Percentiles rank a stretch among this genome's conserved stretches.
Evolutionary conservation across 2,113 vertebrate species (phyloP).

Genomic region (Lagopus leucura): DNA sequence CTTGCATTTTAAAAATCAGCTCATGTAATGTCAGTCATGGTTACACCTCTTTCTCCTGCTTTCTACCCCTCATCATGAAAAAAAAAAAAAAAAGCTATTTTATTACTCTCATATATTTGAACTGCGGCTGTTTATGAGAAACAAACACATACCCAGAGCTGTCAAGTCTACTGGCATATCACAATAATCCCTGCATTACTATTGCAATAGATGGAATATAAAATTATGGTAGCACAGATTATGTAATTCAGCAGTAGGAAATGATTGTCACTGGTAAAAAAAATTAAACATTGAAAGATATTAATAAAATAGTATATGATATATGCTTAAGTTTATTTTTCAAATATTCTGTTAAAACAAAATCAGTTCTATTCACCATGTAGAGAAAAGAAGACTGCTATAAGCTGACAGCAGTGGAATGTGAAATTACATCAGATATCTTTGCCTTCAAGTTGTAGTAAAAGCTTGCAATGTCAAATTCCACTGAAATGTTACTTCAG

Average conservation of each 20-base stretch:
- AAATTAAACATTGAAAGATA: neutral
- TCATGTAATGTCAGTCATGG: neutral
- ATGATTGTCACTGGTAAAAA: neutral
- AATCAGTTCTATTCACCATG: neutral
- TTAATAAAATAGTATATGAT: neutral
- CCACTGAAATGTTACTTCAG: neutral
- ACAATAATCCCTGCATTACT: neutral
- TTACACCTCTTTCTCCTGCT: neutral
- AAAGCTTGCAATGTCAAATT: neutral
- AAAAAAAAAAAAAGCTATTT: neutral
- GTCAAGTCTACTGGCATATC: neutral
- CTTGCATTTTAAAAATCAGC: neutral
- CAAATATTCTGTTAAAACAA: neutral
- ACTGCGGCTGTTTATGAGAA: neutral
- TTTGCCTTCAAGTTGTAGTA: neutral
- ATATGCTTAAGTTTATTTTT: neutral
- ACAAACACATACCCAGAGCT: neutral
- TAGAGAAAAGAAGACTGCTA: neutral
- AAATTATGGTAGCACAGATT: neutral
- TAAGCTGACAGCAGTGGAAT: neutral
- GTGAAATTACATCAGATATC: neutral
- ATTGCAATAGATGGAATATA: neutral
- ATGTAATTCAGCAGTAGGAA: neutral
- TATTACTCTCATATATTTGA: neutral
- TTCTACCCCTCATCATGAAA: neutral